phyloP scores from a whole-genome alignment of 2,797 vertebrate species.

The Epinephelus awoara region DNA sequence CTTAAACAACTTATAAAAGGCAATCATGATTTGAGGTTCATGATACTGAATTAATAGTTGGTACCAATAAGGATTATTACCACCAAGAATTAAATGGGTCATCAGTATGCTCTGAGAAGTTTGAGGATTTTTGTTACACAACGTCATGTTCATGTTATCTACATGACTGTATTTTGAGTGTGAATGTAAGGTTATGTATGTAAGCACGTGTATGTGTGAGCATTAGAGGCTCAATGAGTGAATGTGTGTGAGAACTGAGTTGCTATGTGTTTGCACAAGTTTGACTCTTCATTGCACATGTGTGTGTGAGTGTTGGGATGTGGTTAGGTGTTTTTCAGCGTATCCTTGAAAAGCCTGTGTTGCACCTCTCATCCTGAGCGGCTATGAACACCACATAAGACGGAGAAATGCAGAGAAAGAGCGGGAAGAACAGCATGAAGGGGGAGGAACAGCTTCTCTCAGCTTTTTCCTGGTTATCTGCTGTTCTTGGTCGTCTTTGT shows the following conservation, averaged over 20 bases:
- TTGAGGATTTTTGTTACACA: background rate
- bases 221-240: background rate
- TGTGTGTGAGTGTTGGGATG: conserved; percentile 48
- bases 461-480: conserved; percentile 31
- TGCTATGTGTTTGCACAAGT: background rate
- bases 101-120: background rate
- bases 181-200: background rate
- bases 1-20: background rate
- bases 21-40: background rate
- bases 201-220: background rate
- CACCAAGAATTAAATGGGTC: background rate
- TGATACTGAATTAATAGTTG: background rate
- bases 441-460: conserved; percentile 18
- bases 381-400: conserved; percentile 58
- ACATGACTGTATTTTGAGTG: background rate
- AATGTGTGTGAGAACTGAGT: background rate
- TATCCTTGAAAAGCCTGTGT: conserved; percentile 62
- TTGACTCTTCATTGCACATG: background rate
- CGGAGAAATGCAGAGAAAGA: conserved; percentile 26
- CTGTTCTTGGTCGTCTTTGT: background rate
- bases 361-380: conserved; percentile 54
- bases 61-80: background rate
- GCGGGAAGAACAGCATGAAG: conserved; percentile 34
- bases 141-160: background rate
- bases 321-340: conserved; percentile 59